These are phyloP conservation scores for Rousettus madagascariensis DNA, from an alignment of 2,797 vertebrate species.

Conservation along the genomic window DNA sequence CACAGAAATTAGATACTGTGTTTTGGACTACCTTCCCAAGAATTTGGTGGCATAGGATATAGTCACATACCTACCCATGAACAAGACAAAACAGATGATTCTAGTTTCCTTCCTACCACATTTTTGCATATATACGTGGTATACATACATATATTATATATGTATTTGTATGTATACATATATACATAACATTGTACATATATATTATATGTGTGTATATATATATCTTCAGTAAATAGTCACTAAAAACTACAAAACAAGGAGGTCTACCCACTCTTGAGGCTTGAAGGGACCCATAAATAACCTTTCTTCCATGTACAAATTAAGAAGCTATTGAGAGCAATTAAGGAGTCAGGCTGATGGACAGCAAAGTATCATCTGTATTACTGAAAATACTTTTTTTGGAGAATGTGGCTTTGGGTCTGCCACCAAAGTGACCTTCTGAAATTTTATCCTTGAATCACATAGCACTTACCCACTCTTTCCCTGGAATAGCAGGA, in stretches of 20 bases:
- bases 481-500: neutral
- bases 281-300: neutral
- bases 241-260: neutral
- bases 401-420: slow-evolving; percentile 30
- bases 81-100: neutral
- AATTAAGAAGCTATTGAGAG: neutral
- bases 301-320: neutral
- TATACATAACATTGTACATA: too few species aligned
- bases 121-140: neutral
- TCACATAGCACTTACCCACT: neutral
- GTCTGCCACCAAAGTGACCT: neutral
- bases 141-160: too few species aligned
- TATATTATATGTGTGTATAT: neutral
- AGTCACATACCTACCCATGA: neutral
- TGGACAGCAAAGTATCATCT: neutral
- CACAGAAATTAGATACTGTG: neutral
- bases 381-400: neutral
- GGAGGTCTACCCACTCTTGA: neutral
- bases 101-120: neutral
- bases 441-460: slow-evolving; percentile 20
- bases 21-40: slow-evolving; percentile 17
- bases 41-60: neutral
- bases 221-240: neutral
- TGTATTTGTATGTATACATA: too few species aligned
- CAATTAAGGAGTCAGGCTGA: neutral